Base-by-base conservation (phyloP, 2,113 vertebrate species). In the Planiliza haematocheilus region DNA sequence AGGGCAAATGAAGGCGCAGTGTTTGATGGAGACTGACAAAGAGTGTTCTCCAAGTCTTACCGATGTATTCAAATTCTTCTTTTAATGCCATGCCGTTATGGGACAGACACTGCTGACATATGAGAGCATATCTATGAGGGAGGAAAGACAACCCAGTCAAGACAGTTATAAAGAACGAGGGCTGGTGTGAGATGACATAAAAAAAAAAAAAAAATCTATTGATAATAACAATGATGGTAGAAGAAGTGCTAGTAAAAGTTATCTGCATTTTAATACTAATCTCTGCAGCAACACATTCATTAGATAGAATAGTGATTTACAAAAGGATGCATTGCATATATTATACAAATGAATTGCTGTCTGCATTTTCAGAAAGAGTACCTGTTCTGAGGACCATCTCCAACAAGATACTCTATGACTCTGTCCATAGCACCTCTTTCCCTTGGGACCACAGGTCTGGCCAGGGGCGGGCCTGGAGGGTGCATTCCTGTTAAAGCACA, bases 51-150 rank as follows among this genome's bases (percentile, higher is more conserved):
- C 67, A 81, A 92, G 84, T 86, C 97, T 98, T 95, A 99, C 98
- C 98, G 88, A 97, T 76, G 46, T 98, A 99, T 93, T 99, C 98
- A 94, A 98, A 99, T 89, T 99, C 98, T 87, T 99, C 98, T 83
- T 96, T 98, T 93, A 99, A 94, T 86, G 97, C 97, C 98, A 99
- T 99, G 82, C 98, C 98, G 91, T 99, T 99, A 91, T 99, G 98
- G 80, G 97, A 98, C 91, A 96, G 94, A 91, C 98, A 99, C 61
- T 99, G 97, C 85, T 99, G 98, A 92, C 98, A 99, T 92, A 99
- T 94, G 85, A 99, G 96, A 52, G 97, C 98, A 0, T 96, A 99
- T 91, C 98, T 99, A 84, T n/a, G 83, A 72, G 79, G 77, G 21
- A 81, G 83, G 36, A 43, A 89, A 85, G 65, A 85, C 84, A 71